These are phyloP conservation scores for Psix sp. DNA, from an alignment of 1,140 invertebrate genomes.

Conservation along the genomic window DNA sequence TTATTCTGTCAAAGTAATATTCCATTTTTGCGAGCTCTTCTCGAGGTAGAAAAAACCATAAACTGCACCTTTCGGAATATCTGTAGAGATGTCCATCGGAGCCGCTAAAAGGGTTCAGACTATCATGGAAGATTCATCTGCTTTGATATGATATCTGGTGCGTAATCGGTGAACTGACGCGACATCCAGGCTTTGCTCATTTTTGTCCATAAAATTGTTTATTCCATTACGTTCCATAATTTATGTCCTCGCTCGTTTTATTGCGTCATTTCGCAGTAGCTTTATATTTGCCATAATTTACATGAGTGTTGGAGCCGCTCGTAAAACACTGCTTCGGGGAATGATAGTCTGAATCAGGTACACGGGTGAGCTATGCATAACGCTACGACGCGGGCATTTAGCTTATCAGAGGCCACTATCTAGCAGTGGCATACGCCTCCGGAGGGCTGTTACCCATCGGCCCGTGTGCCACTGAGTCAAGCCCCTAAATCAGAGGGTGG, in stretches of 20 bases:
- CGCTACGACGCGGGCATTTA: slow-evolving; percentile 59
- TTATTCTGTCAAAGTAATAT: no score
- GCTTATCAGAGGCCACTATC: slow-evolving; percentile 62
- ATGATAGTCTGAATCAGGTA: slow-evolving; percentile 48
- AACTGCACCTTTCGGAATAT: no score
- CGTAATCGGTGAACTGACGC: slow-evolving; percentile 28
- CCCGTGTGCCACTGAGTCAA: no score
- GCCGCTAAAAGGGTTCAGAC: background rate
- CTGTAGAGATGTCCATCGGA: slow-evolving; percentile 5
- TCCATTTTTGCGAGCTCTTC: no score
- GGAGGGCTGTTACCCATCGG: slow-evolving; percentile 60
- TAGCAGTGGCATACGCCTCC: slow-evolving; percentile 59
- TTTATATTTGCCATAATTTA: slow-evolving; percentile 60
- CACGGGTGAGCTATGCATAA: slow-evolving; percentile 36
- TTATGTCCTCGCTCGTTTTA: slow-evolving; percentile 51
- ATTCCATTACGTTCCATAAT: slow-evolving; percentile 54
- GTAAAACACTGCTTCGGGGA: slow-evolving; percentile 54
- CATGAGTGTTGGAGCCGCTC: slow-evolving; percentile 50
- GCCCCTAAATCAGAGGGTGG: slow-evolving; percentile 64
- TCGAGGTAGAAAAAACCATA: no score
- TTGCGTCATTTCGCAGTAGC: slow-evolving; percentile 56
- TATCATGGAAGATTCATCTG: slow-evolving; percentile 13
- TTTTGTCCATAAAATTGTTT: slow-evolving; percentile 53
- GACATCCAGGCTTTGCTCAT: slow-evolving; percentile 11
- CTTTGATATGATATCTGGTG: slow-evolving; percentile 25